Conservation (phyloP, 2,113 vertebrate genomes). For the Tachysurus fulvidraco region DNA sequence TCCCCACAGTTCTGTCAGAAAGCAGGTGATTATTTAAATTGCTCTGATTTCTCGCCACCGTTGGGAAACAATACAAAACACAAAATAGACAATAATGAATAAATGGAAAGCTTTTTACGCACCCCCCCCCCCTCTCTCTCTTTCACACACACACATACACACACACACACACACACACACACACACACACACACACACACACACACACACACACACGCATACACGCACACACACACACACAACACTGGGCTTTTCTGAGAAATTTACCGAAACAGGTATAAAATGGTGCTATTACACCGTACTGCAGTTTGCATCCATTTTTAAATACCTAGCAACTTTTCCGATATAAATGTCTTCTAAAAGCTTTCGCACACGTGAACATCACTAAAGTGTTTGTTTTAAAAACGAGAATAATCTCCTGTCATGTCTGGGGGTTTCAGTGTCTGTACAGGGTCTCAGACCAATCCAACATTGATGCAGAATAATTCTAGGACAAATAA, state of each 20-base stretch:
- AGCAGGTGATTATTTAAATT: conserved; percentile 25
- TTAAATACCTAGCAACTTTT: not conserved
- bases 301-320: not conserved
- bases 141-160: no score
- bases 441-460: not conserved
- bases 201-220: no score
- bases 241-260: not conserved
- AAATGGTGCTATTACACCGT: not conserved
- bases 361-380: not conserved
- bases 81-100: not conserved
- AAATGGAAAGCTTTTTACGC: not conserved
- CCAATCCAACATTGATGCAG: not conserved
- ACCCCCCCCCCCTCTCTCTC: not conserved
- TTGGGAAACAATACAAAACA: not conserved
- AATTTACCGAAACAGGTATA: not conserved
- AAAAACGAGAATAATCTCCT: not conserved
- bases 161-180: no score
- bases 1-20: not conserved
- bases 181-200: no score
- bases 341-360: not conserved
- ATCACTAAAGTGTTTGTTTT: not conserved
- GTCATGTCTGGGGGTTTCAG: no score
- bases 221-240: not conserved
- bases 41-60: not conserved
- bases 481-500: not conserved